Base-by-base conservation (phyloP, 2,888 invertebrate species). In the Tuberolachnus salignus region DNA sequence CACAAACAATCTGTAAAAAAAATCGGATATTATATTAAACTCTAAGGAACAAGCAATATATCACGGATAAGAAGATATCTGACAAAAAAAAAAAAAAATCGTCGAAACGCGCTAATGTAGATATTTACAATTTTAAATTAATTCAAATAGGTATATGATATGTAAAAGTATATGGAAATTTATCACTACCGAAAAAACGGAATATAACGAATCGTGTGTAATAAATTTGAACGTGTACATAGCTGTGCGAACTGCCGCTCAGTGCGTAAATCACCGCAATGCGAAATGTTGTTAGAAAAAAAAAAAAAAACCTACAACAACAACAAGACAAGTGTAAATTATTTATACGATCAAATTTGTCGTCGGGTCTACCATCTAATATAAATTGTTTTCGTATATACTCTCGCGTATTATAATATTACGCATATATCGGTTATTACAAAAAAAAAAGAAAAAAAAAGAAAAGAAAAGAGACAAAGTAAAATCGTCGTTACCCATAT, bases 161-260 rank as follows among this genome's bases (percentile, higher is more conserved):
- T n/a, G n/a, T n/a, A n/a, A n/a, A n/a, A n/a, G n/a, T n/a, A n/a
- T n/a, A n/a, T n/a, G 42, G 34, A 34, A 46, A 72, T 61, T 34
- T 23, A 72, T 61, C 14, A 34, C 61, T 49, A 49, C 19, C 26
- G 10, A 49, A 49, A 49, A 59, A 19, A 19, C 34, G 4, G 34
- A 49, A 57, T 57, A 44, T 44, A 72, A 51, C 34, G n/a, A 44
- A 72, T 34, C 19, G 34, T 72, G 34, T 34, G 2, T 6, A 49
- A 61, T 72, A 61, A 34, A 72, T 72, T 61, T 19, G 49, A 49
- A 61, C 72, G 59, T 13, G 71, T 26, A 49, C 34, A 72, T n/a
- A 71, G 44, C 57, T 44, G 4, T 1, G 44, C n/a, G 11, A 61
- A 61, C 10, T 10, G 23, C 3, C n/a, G 21, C 19, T 10, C 55